Base-by-base conservation (phyloP, 1,140 invertebrate genomes). In the Tachypleus tridentatus region DNA sequence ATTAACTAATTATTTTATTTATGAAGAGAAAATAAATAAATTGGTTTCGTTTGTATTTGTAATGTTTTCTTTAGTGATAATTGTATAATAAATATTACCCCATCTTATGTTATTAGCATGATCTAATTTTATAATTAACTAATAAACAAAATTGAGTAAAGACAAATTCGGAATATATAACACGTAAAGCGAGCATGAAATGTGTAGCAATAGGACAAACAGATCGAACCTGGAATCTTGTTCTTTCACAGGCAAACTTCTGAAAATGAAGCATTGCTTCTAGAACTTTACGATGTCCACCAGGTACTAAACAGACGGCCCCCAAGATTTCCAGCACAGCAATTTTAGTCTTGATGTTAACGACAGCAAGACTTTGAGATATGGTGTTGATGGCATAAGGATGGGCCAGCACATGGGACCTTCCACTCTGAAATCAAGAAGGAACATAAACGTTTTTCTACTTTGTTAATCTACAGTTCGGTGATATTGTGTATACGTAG, bases 341-440 rank as follows among this genome's bases (percentile, higher is more conserved):
- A 51, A 94, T 87, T 80, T 97, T 97, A 0, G 92, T 95, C 76
- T 93, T 92, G n/a, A 94, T 87, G 70, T 94, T 96, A 70, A 95
- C 91, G 1, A 88, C 87, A 50, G 85, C 85, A 67, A 97, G 77
- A 56, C 91, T 93, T 73, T 94, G 89, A 3, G 93, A 91, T 70
- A 97, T 96, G 52, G 87, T 91, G 74, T 96, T 93, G 68, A 97
- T 93, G 65, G 91, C 89, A 57, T 88, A 89, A 4, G 93, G 91
- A 79, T 97, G 93, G 1, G 92, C 93, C 58, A 98, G 77, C 0
- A 97, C 93, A 75, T 97, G 91, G 9, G 92, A 89, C 73, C 93
- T 81, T 1, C 93, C 93, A 76, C 90, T 93, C 91, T 95, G 78
- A 3, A 83, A 71, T 65, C 71, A 68, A 72, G 58, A 51, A 8